Evolutionary conservation across 2,888 invertebrate species (phyloP).

Genomic region (Ennomos erosarius): DNA sequence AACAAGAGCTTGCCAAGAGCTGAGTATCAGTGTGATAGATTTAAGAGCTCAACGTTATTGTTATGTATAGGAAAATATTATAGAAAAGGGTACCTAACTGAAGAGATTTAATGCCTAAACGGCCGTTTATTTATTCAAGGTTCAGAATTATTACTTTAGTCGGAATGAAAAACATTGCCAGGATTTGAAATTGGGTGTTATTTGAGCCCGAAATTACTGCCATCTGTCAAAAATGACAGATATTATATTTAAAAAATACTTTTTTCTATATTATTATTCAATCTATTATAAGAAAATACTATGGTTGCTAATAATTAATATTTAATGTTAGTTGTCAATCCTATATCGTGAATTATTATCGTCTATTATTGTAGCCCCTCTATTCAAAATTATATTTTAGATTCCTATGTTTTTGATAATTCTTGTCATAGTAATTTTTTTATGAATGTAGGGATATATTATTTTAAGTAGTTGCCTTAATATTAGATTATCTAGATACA

Average conservation of each 20-base stretch:
- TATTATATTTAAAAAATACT: conserved; percentile 35
- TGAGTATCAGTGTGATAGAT: conserved; percentile 71
- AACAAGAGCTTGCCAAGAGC: conserved; percentile 70
- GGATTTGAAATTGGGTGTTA: too few relatives aligned
- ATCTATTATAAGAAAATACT: conserved; percentile 47
- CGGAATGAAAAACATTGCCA: too few relatives aligned
- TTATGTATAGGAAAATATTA: conserved; percentile 29
- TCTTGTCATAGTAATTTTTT: too few relatives aligned
- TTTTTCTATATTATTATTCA: conserved; percentile 33
- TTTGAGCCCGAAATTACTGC: too few relatives aligned
- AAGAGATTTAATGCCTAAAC: too few relatives aligned
- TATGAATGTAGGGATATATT: conserved; percentile 57
- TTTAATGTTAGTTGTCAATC: conserved; percentile 59
- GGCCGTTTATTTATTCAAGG: too few relatives aligned
- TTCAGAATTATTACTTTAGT: too few relatives aligned
- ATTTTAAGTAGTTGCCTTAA: conserved; percentile 50
- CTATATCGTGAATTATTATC: conserved; percentile 57
- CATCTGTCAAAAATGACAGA: not conserved
- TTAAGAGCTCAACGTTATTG: conserved; percentile 73
- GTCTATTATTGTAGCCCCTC: conserved; percentile 20
- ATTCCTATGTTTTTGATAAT: too few relatives aligned
- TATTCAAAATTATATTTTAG: too few relatives aligned
- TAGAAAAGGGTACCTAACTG: not conserved
- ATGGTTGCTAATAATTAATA: conserved; percentile 70
- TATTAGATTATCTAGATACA: conserved; percentile 56